Evolutionary conservation across 2,113 vertebrate genomes (phyloP).

Genomic region (Benitochromis conjunctus): DNA sequence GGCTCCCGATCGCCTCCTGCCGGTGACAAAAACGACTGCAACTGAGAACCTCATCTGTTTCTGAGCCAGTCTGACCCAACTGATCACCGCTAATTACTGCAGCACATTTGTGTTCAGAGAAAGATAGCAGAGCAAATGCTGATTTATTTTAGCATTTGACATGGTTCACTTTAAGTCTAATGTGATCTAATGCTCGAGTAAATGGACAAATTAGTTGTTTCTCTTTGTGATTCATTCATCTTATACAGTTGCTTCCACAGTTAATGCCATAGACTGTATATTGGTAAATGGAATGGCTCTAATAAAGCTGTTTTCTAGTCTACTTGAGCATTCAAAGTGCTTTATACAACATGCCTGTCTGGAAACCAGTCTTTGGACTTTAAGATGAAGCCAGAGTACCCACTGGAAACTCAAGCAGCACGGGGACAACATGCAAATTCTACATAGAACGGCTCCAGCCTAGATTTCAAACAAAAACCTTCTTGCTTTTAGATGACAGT

Average conservation of each 20-base stretch:
- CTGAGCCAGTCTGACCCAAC: slow-evolving; percentile 27
- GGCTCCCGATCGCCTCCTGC: slow-evolving; percentile 49
- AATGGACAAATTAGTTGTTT: slow-evolving; percentile 1
- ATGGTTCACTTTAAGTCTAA: background rate
- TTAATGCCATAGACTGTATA: background rate
- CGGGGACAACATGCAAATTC: background rate
- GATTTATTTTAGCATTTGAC: slow-evolving; percentile 16
- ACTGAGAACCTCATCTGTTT: slow-evolving; percentile 7
- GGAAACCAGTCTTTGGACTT: background rate
- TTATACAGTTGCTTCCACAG: background rate
- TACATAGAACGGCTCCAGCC: background rate
- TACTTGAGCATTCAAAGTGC: background rate
- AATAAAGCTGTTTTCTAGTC: background rate
- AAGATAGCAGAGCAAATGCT: slow-evolving; percentile 4
- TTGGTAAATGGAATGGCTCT: background rate
- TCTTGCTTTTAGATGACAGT: background rate
- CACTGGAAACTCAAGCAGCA: background rate
- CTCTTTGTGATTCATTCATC: background rate
- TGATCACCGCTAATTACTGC: slow-evolving; percentile 29
- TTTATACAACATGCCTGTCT: background rate
- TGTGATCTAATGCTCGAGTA: background rate
- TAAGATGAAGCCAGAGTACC: background rate
- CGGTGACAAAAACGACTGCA: slow-evolving; percentile 16
- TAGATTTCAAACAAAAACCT: background rate
- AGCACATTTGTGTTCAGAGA: slow-evolving; percentile 1